These are phyloP conservation scores for Batillaria attramentaria DNA, from an alignment of 1,140 invertebrate species.

Conservation along the genomic window DNA sequence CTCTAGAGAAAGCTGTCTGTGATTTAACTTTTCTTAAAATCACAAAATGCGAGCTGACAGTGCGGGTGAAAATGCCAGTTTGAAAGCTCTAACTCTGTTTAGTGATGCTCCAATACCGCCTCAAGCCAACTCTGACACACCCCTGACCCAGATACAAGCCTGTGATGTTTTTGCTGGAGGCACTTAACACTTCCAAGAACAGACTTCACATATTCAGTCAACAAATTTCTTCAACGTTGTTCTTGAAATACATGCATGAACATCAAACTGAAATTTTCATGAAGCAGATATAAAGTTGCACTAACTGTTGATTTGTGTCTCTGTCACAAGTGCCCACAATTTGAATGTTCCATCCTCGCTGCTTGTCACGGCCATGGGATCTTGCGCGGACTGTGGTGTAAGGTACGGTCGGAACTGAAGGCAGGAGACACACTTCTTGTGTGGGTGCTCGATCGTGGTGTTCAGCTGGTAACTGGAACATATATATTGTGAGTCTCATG, in stretches of 20 bases:
- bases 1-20: background rate
- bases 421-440: constrained; percentile 77
- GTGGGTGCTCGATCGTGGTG: constrained; percentile 82
- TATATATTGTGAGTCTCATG: too few species aligned
- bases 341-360: constrained; percentile 83
- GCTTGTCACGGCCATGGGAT: constrained; percentile 76
- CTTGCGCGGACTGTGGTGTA: constrained; percentile 9
- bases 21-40: too few species aligned
- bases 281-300: background rate
- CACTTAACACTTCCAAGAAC: too few species aligned
- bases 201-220: background rate
- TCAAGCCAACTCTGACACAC: too few species aligned
- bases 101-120: too few species aligned
- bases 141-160: too few species aligned
- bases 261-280: background rate
- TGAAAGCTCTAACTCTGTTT: too few species aligned
- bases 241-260: background rate
- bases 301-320: constrained; percentile 68
- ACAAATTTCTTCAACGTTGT: background rate
- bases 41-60: too few species aligned
- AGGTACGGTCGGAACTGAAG: constrained; percentile 77
- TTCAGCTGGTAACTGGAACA: constrained; percentile 80
- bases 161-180: too few species aligned
- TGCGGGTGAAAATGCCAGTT: too few species aligned
- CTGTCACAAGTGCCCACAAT: constrained; percentile 79